Base-by-base conservation (phyloP, 2,113 vertebrate species). In the Tympanuchus pallidicinctus region DNA sequence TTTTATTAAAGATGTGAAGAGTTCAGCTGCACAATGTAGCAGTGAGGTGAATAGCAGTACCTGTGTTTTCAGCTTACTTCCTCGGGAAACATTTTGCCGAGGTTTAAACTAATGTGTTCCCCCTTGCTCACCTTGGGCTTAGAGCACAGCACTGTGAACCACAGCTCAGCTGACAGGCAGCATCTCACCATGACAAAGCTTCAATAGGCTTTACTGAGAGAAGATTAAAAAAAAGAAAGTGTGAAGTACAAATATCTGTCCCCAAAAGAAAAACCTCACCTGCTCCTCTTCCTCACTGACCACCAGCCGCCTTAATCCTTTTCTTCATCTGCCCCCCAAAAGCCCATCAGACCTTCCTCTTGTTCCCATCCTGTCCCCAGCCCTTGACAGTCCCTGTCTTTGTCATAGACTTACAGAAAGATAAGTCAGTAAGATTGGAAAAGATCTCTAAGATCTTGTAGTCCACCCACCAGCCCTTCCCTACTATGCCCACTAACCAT, bases 21-120 rank as follows among this genome's bases (percentile, higher is more conserved):
- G n/a, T 87, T 93, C 75, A 65, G 72, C 66, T 5, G 6, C 47
- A 60, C 3, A 27, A 67, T n/a, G 73, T 70, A 82, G 65, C 28
- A 32, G 4, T 7, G 13, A 71, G 72, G 24, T 48, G 67, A 76
- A 82, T 17, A 0, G 0, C 38, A 28, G n/a, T 45, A 72, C n/a
- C 32, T 80, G 30, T 70, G 50, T 60, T 74, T 93, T 64, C 50
- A 67, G 45, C 24, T 28, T 27, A 8, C 61, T 80, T 69, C 61
- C 66, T 32, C 34, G 57, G 47, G 38, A 94, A 83, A 83, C 3
- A 27, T 88, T 89, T 56, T 42, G 42, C 60, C 71, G 60, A 71
- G 34, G 60, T 88, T 85, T 83, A 70, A 80, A 74, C n/a, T 70
- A 15, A 77, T 75, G 82, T 88, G 63, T 90, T 93, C 65, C 47